Evolutionary conservation across 1,140 invertebrate species (phyloP).

Genomic region (Thaumatotibia leucotreta): DNA sequence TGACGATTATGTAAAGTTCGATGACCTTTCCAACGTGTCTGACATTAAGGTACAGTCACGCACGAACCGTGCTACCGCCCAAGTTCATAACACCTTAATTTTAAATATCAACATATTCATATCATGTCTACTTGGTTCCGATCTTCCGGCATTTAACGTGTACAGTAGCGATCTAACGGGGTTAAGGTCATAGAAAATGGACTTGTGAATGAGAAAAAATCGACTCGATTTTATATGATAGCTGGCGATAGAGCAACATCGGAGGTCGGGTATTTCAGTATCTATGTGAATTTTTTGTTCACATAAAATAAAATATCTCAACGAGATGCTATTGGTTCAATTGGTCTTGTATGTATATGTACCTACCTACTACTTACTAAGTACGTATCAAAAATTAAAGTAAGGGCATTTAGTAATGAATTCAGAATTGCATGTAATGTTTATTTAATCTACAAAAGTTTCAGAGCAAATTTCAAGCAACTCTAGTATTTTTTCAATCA

Average conservation of each 20-base stretch:
- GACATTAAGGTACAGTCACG: neutral
- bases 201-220: neutral
- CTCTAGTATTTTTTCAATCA: too few species aligned
- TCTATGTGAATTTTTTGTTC: too few species aligned
- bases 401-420: too few species aligned
- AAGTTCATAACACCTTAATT: neutral
- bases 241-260: neutral
- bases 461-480: too few species aligned
- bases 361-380: too few species aligned
- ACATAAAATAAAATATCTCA: too few species aligned
- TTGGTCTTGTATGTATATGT: too few species aligned
- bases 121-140: neutral
- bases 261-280: too few species aligned
- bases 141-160: neutral
- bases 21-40: neutral
- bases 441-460: too few species aligned
- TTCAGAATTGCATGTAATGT: too few species aligned
- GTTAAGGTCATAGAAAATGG: neutral
- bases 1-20: neutral
- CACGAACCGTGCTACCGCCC: neutral
- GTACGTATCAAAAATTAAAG: too few species aligned
- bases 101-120: neutral
- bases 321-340: too few species aligned
- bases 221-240: neutral
- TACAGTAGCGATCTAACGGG: neutral